phyloP scores from a whole-genome alignment of 1,140 invertebrate genomes.

The Drosophila athabasca region DNA sequence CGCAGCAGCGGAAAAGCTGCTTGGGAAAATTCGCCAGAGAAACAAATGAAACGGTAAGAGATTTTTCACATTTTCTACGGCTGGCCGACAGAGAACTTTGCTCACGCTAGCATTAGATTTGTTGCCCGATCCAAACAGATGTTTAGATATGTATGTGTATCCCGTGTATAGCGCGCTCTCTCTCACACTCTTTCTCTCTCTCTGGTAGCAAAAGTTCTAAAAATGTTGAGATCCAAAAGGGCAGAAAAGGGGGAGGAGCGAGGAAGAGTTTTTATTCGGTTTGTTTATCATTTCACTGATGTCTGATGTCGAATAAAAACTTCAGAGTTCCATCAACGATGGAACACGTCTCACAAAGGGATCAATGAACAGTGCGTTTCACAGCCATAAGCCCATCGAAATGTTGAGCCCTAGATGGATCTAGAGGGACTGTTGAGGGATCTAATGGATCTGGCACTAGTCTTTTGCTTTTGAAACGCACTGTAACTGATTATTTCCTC shows the following conservation, averaged over 20 bases:
- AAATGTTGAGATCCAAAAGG: constrained; percentile 60
- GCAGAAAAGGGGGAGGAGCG: constrained; percentile 34
- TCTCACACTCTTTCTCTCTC: too few species aligned
- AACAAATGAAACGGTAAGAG: constrained; percentile 26
- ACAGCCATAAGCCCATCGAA: too few species aligned
- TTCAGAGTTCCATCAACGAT: constrained; percentile 7
- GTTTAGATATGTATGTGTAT: constrained; percentile 15
- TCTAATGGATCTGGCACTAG: too few species aligned
- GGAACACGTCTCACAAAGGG: too few species aligned
- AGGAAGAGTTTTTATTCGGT: constrained; percentile 12
- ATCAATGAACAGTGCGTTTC: too few species aligned
- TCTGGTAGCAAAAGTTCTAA: constrained; percentile 43
- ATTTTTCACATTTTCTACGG: constrained; percentile 10
- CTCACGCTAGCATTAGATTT: constrained; percentile 25
- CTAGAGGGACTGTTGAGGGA: too few species aligned
- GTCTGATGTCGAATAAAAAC: constrained; percentile 29
- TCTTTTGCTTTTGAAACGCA: not conserved
- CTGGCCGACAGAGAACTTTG: constrained; percentile 40
- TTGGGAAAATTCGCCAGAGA: constrained; percentile 70
- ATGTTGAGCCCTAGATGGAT: too few species aligned
- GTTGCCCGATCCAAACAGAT: constrained; percentile 25
- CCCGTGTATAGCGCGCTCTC: not conserved
- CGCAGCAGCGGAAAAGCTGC: constrained; percentile 46
- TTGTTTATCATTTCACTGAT: constrained; percentile 53
- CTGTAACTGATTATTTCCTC: constrained; percentile 9